phyloP scores from a whole-genome alignment of 2,113 vertebrate species.

The Tangachromis dhanisi region DNA sequence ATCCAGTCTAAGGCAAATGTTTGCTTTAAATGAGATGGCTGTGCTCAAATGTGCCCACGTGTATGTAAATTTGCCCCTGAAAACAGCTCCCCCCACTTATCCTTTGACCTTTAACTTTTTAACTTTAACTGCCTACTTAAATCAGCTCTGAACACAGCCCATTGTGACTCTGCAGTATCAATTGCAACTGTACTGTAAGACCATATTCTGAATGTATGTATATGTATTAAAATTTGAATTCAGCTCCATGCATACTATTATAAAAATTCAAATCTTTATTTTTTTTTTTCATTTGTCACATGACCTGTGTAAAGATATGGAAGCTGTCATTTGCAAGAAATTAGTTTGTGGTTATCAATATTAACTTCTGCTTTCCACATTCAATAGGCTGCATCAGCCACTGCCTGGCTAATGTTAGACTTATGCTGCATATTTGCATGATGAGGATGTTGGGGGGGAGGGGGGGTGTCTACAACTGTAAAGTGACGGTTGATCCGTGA shows the following conservation, averaged over 20 bases:
- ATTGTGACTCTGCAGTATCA: background rate
- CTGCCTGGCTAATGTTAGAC: conserved; percentile 1
- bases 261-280: background rate
- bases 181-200: background rate
- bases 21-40: background rate
- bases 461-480: background rate
- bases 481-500: conserved; percentile 49
- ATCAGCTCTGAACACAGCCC: background rate
- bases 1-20: background rate
- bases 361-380: background rate
- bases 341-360: background rate
- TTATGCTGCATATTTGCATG: background rate
- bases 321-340: background rate
- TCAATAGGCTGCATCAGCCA: conserved; percentile 33
- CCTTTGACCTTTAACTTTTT: background rate
- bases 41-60: background rate
- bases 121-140: background rate
- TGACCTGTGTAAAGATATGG: background rate
- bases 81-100: background rate
- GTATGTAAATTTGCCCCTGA: background rate
- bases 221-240: background rate
- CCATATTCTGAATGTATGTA: background rate
- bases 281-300: background rate
- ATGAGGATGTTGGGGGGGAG: background rate
- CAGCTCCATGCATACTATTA: background rate